phyloP scores from a whole-genome alignment of 2,888 invertebrate species.

The Leptinotarsa haldemani region DNA sequence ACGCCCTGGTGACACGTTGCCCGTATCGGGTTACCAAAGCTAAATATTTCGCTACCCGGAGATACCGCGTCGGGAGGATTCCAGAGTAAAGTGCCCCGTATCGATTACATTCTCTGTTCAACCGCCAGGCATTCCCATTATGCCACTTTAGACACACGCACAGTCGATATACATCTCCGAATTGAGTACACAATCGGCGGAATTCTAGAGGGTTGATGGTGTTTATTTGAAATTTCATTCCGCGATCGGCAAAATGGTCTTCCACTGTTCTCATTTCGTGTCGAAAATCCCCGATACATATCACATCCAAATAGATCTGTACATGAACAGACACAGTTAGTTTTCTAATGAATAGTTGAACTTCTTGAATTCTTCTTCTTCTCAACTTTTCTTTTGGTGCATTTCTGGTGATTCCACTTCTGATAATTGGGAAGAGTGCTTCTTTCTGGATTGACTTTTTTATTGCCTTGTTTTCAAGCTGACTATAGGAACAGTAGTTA shows the following conservation, averaged over 20 bases:
- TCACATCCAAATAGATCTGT: no score
- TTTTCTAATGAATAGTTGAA: no score
- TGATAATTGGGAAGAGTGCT: no score
- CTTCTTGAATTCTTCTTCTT: no score
- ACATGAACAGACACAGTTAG: no score
- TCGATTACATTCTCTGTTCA: conserved; percentile 46
- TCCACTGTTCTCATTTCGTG: no score
- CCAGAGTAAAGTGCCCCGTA: conserved; percentile 42
- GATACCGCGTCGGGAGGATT: conserved; percentile 37
- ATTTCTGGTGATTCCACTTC: no score
- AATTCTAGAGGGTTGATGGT: not conserved
- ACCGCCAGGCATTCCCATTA: conserved; percentile 39
- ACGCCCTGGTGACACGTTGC: conserved; percentile 51
- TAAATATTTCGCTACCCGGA: conserved; percentile 43
- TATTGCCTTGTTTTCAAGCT: no score
- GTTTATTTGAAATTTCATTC: not conserved
- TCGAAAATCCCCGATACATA: no score
- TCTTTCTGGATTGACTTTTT: no score
- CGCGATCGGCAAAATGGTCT: not conserved
- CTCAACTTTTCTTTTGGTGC: no score
- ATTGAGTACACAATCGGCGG: conserved; percentile 1
- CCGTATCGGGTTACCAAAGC: conserved; percentile 54
- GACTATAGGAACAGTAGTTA: no score
- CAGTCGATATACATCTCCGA: conserved; percentile 16
- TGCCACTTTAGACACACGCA: conserved; percentile 35